Evolutionary conservation across 2,113 vertebrate species (phyloP), one percentile per base, ranked within the genome.

Genomic region (Pomatostomus ruficeps): DNA sequence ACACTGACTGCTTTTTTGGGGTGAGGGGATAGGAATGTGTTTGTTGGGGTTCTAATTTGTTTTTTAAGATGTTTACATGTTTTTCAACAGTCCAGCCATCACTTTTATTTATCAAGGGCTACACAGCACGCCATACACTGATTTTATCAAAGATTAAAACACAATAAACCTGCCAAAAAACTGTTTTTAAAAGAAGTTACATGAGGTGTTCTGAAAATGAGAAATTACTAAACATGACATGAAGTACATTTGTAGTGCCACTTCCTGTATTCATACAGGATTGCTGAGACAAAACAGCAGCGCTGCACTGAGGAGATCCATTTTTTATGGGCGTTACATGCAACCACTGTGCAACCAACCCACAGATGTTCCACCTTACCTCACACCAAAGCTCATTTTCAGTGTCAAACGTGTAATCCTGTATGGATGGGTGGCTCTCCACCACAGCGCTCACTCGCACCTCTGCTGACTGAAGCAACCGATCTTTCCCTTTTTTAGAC

Each of bases 321-420:
- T 33, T 57, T 52, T 10, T 36, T 38, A 35, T 1, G 33, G 59
- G 48, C 82, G 29, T 36, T 58, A 15, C n/a, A 4, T 3, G 62
- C 29, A 92, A 45, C 7, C 36, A 9, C 3, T 33, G 40, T 5
- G 6, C 78, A 85, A 28, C 15, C 57, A 52, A 52, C 22, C 29
- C 28, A 21, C 3, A 35, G 24, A 24, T 11, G 19, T 43, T 77
- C 36, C 46, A 33, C 29, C 97, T 96, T 92, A 99, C 99, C 99
- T 99, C 98, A 96, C 99, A 99, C 99, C 99, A 99, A 12, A 99
- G 98, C 14, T 98, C 97, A 2, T 97, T 88, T 45, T 98, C 29
- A 0, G 68, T n/a, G 89, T 99, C 99, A 10, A 99, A 99, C 18
- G 59, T 57, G 83, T 99, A 99, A 57, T 96, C 96, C 93, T 98